A percentile compares a stretch with the other conserved stretches of the same genome.
Conservation (phyloP, 1,140 invertebrate genomes). For the Mya arenaria region DNA sequence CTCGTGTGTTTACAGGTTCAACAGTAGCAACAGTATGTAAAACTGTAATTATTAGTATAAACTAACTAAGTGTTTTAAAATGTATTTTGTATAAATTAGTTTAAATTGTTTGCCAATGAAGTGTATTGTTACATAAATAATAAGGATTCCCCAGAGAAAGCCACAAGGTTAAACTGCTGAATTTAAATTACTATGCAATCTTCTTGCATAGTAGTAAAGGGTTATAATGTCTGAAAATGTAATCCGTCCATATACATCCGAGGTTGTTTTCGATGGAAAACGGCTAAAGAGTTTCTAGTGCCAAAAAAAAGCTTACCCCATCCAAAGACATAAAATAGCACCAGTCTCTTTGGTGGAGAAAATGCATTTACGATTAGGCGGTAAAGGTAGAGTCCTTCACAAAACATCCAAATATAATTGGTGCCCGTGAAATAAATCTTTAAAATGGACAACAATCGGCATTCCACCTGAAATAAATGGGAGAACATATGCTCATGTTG, state of each 20-base stretch:
- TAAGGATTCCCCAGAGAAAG: not conserved
- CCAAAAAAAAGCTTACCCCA: constrained; percentile 81
- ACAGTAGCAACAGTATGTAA: too few species aligned
- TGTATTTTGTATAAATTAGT: too few species aligned
- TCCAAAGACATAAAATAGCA: constrained; percentile 82
- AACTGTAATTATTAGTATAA: too few species aligned
- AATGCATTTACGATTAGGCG: constrained; percentile 83
- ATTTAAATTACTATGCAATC: too few species aligned
- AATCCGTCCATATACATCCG: not conserved
- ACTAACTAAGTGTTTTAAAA: too few species aligned
- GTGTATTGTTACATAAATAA: too few species aligned
- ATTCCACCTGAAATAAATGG: constrained; percentile 73
- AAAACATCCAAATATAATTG: constrained; percentile 83
- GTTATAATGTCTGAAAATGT: not conserved
- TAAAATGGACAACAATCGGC: constrained; percentile 75
- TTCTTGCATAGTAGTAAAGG: not conserved
- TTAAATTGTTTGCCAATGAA: too few species aligned
- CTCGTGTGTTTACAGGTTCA: too few species aligned
- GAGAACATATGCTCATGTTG: too few species aligned
- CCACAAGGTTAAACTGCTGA: not conserved
- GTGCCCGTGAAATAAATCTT: constrained; percentile 75
- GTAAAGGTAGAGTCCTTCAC: constrained; percentile 84
- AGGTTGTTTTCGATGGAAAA: not conserved
- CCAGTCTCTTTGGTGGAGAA: constrained; percentile 82
- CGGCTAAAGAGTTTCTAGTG: not conserved